Percentiles rank a stretch among this genome's conserved stretches.
These are phyloP conservation scores for Alectura lathami DNA, from an alignment of 2,113 vertebrate species.

Conservation along the genomic window DNA sequence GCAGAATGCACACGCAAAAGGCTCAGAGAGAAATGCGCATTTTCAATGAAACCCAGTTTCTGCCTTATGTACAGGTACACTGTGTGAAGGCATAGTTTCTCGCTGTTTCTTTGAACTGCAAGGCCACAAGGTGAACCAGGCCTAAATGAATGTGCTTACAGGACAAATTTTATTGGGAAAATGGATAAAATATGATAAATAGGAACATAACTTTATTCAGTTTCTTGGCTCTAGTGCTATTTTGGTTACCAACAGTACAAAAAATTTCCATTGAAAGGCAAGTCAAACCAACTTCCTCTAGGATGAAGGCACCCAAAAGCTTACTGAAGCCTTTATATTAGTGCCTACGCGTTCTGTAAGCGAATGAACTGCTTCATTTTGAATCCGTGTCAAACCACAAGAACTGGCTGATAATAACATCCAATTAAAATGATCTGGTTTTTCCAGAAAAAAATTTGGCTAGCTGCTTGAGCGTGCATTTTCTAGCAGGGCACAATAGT, in stretches of 20 bases:
- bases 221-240: neutral
- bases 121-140: neutral
- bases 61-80: fast-evolving
- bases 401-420: constrained; percentile 42
- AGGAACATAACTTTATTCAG: neutral
- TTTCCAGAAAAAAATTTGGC: neutral
- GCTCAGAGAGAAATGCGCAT: neutral
- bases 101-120: neutral
- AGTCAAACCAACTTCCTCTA: constrained; percentile 44
- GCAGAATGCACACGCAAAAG: neutral
- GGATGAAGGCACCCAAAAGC: constrained; percentile 25
- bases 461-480: neutral
- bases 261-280: constrained; percentile 40
- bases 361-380: constrained; percentile 39
- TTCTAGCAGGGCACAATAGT: neutral
- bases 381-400: constrained; percentile 50
- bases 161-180: neutral
- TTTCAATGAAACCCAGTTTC: neutral
- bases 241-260: neutral
- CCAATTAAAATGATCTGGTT: constrained; percentile 29
- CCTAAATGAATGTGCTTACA: neutral
- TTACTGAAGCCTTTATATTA: neutral
- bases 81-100: fast-evolving
- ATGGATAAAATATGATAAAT: neutral
- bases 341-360: constrained; percentile 13